Evolutionary conservation across 2,797 vertebrate species (phyloP), one percentile per base, ranked within the genome.

Genomic region (Thunnus albacares): DNA sequence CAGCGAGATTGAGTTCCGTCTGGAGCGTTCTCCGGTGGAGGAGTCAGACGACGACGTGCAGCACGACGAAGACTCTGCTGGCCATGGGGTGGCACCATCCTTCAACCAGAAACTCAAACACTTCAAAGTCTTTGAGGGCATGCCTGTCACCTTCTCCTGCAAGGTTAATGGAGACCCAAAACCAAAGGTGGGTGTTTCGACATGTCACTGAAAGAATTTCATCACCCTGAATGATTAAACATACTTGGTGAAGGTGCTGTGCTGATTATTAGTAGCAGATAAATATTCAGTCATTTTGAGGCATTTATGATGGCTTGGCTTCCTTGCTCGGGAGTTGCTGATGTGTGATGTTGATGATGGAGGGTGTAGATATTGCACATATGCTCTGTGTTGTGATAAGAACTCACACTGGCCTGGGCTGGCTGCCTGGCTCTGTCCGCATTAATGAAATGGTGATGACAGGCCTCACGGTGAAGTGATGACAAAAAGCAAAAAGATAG

Each of bases 91-190:
- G 78, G 95, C 95, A 0, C 98, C 98, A 0, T 94, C 93, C 91
- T 97, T 98, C 49, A 92, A 97, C 92, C 95, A 94, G 87, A 99
- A 99, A 87, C 96, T 99, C 78, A 99, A 97, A 82, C 98, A 99
- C 91, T 97, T 95, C 93, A 99, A 99, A 93, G 96, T 98, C 76
- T 99, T 98, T n/a, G 98, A 99, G 92, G 98, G 98, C 71, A 98
- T 98, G 97, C 95, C 98, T 0, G 96, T 98, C 71, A 99, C 97
- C 28, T 99, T 99, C 92, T 95, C 94, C 30, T 99, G 98, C 94
- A 98, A 95, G 90, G 96, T 99, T 89, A 90, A 93, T 12, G 98
- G 97, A 81, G 97, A 97, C 83, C 98, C 98, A 83, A 97, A 96
- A 84, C 97, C 98, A 82, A 99, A 99, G 97, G 98, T 99, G 86